Conservation (phyloP, 2,113 vertebrate genomes). For the Acrocephalus kingi region DNA sequence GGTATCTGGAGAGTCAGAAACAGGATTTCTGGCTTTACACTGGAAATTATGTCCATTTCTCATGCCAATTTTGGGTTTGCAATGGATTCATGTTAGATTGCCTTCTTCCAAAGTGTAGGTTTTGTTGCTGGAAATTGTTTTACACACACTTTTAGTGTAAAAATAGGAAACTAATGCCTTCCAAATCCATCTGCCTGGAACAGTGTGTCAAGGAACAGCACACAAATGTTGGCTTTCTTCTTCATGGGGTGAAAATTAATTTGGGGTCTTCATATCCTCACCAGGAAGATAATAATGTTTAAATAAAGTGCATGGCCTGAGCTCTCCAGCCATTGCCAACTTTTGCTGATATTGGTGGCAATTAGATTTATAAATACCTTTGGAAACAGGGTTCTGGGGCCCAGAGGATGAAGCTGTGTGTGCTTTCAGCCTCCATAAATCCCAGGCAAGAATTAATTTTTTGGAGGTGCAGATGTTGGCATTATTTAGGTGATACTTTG, state of each 20-base stretch:
- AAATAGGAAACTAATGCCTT: not conserved
- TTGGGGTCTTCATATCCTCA: not conserved
- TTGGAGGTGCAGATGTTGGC: not conserved
- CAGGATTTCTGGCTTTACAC: not conserved
- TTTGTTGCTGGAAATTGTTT: not conserved
- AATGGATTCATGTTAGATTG: not conserved
- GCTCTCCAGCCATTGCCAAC: not conserved
- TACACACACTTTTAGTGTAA: not conserved
- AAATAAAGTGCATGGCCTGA: not conserved
- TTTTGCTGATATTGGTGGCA: not conserved
- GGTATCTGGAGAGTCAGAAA: not conserved
- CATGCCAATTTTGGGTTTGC: not conserved
- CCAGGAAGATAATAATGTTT: not conserved
- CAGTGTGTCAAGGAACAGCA: not conserved
- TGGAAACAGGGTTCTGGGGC: not conserved
- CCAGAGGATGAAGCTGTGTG: not conserved
- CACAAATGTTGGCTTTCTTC: not conserved
- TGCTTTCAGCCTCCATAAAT: not conserved
- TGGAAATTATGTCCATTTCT: not conserved
- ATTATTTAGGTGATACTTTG: not conserved
- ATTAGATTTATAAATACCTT: not conserved
- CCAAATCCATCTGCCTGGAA: not conserved
- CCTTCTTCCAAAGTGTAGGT: not conserved
- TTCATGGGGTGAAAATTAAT: not conserved
- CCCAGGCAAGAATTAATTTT: not conserved